Conservation (phyloP, 2,888 invertebrate species). For the Acronicta leporina region DNA sequence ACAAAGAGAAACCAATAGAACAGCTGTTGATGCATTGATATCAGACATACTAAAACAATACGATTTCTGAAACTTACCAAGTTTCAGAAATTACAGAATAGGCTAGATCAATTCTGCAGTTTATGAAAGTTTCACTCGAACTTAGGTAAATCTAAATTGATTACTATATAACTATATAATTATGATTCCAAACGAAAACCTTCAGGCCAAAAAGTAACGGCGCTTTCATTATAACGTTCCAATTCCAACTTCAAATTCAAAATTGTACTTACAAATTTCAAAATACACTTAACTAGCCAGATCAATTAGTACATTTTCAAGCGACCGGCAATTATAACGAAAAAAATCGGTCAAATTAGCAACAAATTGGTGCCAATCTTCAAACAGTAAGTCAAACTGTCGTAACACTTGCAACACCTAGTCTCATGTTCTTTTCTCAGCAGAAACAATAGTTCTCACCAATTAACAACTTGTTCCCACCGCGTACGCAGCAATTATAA, state of each 20-base stretch:
- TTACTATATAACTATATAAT: not conserved
- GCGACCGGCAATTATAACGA: constrained; percentile 19
- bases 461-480: constrained; percentile 59
- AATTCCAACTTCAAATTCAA: not conserved
- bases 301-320: constrained; percentile 32
- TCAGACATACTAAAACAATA: not conserved
- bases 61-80: too few species aligned
- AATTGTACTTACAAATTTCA: not conserved
- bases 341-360: constrained; percentile 21
- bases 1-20: constrained; percentile 8
- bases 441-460: constrained; percentile 58
- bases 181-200: not conserved
- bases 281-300: constrained; percentile 10
- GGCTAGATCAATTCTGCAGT: too few species aligned
- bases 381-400: constrained; percentile 49
- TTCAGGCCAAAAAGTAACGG: not conserved
- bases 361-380: constrained; percentile 40
- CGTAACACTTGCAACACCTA: constrained; percentile 55
- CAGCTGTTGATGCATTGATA: constrained; percentile 3
- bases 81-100: too few species aligned
- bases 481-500: constrained; percentile 53
- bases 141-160: too few species aligned
- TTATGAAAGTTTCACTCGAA: too few species aligned
- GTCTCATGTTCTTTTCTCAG: constrained; percentile 54
- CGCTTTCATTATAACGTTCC: not conserved